Base-by-base conservation (phyloP, 2,888 invertebrate genomes). In the Agrotis ipsilon region DNA sequence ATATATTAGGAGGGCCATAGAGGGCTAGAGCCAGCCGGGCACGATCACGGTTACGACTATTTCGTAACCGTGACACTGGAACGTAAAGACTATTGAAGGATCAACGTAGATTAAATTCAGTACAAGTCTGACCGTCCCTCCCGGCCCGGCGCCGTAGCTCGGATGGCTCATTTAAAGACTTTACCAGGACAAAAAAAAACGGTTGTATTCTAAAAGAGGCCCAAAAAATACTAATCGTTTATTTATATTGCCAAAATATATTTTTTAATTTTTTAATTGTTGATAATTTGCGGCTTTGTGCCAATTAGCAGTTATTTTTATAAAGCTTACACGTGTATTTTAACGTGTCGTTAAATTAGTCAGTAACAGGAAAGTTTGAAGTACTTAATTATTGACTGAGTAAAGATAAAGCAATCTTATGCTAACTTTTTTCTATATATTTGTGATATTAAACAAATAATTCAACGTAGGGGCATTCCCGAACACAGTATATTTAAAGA, bases 361-460 rank as follows among this genome's bases (percentile, higher is more conserved):
- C 14, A 18, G 19, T n/a, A 75, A 74, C 54, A 18, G 13, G 11
- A 18, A 14, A 9, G 24, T 43, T 49, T 43, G 54, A 61, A 19
- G 24, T 48, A n/a, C n/a, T n/a, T n/a, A 62, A 52, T 69, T 48
- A 62, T 52, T 69, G 46, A 54, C 43, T 49, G 63, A 24, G 39
- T 18, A 59, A 55, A 49, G 62, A 45, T 49, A 54, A 55, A 60
- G 16, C 46, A 24, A 32, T 49, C 6, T 2, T 45, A 4, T 16
- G 65, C 49, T 65, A 13, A 72, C 24, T n/a, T 32, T 14, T n/a
- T 7, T 32, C 0, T 32, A 5, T 27, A 32, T 32, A 9, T 9
- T 32, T 9, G 7, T 32, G 32, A 32, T 9, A 9, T 32, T 9
- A 32, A 32, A 32, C 32, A 32, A 32, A 32, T 32, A 9, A 9